Base-by-base conservation (phyloP, 2,113 vertebrate species). In the Mus spicilegus region DNA sequence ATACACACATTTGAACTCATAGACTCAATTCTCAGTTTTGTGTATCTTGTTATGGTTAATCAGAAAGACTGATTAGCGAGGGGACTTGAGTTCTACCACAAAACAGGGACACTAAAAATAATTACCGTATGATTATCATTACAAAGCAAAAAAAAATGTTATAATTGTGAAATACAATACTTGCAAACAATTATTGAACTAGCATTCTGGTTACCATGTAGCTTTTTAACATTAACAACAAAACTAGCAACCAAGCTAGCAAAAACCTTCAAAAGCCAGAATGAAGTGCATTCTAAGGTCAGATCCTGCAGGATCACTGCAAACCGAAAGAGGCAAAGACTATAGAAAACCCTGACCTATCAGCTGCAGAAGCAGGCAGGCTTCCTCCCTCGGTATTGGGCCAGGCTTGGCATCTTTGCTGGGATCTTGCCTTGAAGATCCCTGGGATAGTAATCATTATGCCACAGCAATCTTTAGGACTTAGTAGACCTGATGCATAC, bases 261-360 rank as follows among this genome's bases (percentile, higher is more conserved):
- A 58, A 67, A 24, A 85, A 58, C 36, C 42, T 63, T 56, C 30
- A 75, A 70, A 87, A 75, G 69, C 82, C 4, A 77, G 63, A 91
- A 96, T 61, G 28, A 70, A 33, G 3, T 61, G 26, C 42, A 63
- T 56, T 28, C 76, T 36, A 63, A 8, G 39, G 63, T 20, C 20
- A 19, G 22, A 24, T 65, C 16, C 7, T 70, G 19, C 1, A 39
- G 58, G 69, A 36, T 89, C n/a, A 12, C 70, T 73, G 30, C 24
- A 81, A 8, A 61, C 19, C 63, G 80, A 22, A 88, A 17, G 13
- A 58, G 13, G 65, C 4, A 7, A n/a, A 13, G 70, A 28, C 36
- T 24, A 7, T 24, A 30, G 61, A 94, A n/a, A 4, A 0, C 4
- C n/a, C 12, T 36, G n/a, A 4, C 7, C 3, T 3, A 8, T 58